phyloP scores from a whole-genome alignment of 2,888 invertebrate species.

The Polyommatus iphigenia region DNA sequence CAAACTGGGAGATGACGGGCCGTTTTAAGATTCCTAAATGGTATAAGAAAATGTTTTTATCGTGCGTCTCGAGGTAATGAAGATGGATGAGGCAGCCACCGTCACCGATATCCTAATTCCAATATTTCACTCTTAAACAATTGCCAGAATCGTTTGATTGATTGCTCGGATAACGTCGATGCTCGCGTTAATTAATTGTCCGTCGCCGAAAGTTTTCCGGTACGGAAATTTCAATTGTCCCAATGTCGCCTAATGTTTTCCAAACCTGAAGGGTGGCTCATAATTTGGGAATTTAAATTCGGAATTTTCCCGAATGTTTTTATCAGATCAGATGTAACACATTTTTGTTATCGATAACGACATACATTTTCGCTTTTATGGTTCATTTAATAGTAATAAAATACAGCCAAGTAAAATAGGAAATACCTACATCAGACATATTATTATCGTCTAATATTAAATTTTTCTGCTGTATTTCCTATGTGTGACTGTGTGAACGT shows the following conservation, averaged over 20 bases:
- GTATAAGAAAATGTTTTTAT: conserved; percentile 26
- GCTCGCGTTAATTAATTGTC: conserved; percentile 52
- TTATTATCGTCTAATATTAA: too few species aligned
- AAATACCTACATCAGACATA: too few species aligned
- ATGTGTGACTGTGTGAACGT: too few species aligned
- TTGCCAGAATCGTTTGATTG: conserved; percentile 55
- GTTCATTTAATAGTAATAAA: too few species aligned
- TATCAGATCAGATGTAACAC: background rate
- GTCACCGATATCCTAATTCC: conserved; percentile 37
- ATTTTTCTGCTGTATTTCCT: too few species aligned
- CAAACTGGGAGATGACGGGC: conserved; percentile 16
- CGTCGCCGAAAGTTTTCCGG: conserved; percentile 43
- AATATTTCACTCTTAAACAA: conserved; percentile 49
- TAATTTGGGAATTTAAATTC: conserved; percentile 22
- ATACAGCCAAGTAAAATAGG: too few species aligned
- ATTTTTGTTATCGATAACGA: background rate
- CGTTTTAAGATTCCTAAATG: conserved; percentile 26
- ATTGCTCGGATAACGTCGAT: conserved; percentile 46
- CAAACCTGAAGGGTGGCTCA: conserved; percentile 8
- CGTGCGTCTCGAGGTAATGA: conserved; percentile 36
- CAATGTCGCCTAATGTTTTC: conserved; percentile 30
- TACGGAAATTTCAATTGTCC: conserved; percentile 35
- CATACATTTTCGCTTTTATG: background rate
- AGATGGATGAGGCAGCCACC: conserved; percentile 35
- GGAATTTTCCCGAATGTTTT: conserved; percentile 2